These are phyloP conservation scores for Aleiodes alternator DNA, from an alignment of 2,888 invertebrate species.

Conservation along the genomic window DNA sequence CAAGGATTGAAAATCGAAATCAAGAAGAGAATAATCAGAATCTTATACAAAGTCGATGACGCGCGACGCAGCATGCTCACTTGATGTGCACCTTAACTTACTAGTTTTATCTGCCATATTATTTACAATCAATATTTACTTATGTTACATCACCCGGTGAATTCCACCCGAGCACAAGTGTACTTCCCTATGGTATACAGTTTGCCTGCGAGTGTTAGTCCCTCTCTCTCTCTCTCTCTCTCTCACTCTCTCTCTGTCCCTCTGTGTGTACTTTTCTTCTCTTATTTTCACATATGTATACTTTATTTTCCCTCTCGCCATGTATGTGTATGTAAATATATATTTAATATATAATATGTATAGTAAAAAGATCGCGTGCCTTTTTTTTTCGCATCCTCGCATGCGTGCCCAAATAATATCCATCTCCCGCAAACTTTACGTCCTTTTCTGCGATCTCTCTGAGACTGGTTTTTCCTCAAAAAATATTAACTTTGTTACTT, in stretches of 20 bases:
- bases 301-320: conserved; percentile 30
- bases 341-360: conserved; percentile 10
- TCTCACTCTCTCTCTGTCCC: neutral
- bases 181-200: conserved; percentile 57
- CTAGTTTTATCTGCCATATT: conserved; percentile 73
- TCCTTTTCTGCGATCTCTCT: conserved; percentile 30
- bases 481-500: conserved; percentile 1
- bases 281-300: conserved; percentile 31
- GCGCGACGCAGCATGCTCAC: conserved; percentile 66
- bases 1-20: conserved; percentile 17
- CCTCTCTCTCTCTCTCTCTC: conserved; percentile 39
- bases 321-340: conserved; percentile 12
- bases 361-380: neutral
- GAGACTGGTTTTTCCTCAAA: conserved; percentile 4
- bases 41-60: conserved; percentile 53
- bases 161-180: conserved; percentile 66
- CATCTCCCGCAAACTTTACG: conserved; percentile 4
- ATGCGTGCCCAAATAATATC: neutral
- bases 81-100: conserved; percentile 58
- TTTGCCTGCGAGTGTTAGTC: conserved; percentile 53
- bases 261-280: conserved; percentile 6
- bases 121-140: conserved; percentile 75
- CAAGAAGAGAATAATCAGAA: conserved; percentile 9
- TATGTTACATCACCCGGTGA: conserved; percentile 74
- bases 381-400: neutral